phyloP scores from a whole-genome alignment of 2,888 invertebrate genomes.

The Physocephala rufipes region DNA sequence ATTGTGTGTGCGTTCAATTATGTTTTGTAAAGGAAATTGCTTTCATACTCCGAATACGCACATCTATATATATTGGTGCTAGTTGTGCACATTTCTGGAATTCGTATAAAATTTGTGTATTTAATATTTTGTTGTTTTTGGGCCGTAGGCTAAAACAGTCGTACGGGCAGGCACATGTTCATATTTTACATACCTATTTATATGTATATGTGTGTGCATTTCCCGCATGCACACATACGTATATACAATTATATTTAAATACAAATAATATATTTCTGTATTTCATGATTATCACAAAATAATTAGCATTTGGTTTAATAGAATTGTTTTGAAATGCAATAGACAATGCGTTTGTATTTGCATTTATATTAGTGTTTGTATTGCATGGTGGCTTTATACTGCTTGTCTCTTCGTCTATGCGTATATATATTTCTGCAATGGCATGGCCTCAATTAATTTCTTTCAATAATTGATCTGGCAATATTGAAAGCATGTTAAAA shows the following conservation, averaged over 20 bases:
- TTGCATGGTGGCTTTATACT: neutral
- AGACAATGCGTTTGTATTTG: neutral
- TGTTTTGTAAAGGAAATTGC: too few relatives aligned
- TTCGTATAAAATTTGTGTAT: neutral
- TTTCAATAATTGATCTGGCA: slow-evolving; percentile 1
- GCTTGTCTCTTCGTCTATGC: neutral
- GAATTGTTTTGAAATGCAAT: slow-evolving; percentile 14
- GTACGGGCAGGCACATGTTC: neutral
- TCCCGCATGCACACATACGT: neutral
- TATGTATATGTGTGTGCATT: neutral
- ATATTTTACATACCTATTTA: neutral
- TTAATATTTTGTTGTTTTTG: neutral
- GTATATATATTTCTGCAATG: neutral
- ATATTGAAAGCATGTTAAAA: neutral
- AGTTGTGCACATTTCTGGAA: neutral
- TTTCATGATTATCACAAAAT: neutral
- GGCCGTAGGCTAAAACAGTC: neutral
- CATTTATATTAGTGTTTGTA: neutral
- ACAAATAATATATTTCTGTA: neutral
- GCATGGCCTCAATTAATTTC: slow-evolving; percentile 20
- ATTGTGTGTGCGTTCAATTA: neutral
- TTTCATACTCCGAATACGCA: neutral
- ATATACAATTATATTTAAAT: neutral
- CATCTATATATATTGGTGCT: too few relatives aligned
- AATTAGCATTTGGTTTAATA: slow-evolving; percentile 29